Base-by-base conservation (phyloP, 2,888 invertebrate species). In the Epicampocera succincta region DNA sequence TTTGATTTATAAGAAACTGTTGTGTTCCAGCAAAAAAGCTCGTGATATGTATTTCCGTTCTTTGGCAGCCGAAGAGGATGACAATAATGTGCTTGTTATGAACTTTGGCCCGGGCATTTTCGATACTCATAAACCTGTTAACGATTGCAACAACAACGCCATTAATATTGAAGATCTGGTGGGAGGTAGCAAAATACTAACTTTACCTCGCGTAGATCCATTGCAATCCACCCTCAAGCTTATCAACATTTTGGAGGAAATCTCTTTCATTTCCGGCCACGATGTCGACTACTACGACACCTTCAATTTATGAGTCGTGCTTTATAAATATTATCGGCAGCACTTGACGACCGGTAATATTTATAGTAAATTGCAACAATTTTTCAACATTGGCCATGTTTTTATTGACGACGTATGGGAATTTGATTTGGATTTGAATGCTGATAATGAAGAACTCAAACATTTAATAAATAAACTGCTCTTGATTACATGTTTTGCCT, bases 31-130 rank as follows among this genome's bases (percentile, higher is more conserved):
- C 72, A 87, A 87, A 68, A 86, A 86, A 50, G 88, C 90, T 1
- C 88, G 90, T 8, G 90, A 90, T 33, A 90, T 89, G 90, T 90
- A 90, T 75, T 90, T 90, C 84, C 90, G 89, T 44, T 84, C 89
- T 13, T 87, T 90, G 87, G 89, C 89, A 12, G 84, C 87, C 21
- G 89, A 88, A 72, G 89, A 89, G 76, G 86, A 87, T 54, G 75
- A 81, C 1, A 75, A 69, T 1, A 61, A 71, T 15, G 87, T 90
- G 3, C 79, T 85, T 52, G 90, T 89, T 11, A 78, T 90, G n/a
- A 89, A 86, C 78, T 90, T 89, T 80, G 85, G 87, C 2, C 88
- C 90, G 0, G 90, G 90, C 3, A 75, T 89, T 40, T 54, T 90
- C 3, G 74, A 84, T 38, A 82, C 87, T 3, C 89, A 89, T 33